These are phyloP conservation scores for Mylabris sibirica DNA, from an alignment of 2,888 invertebrate genomes.

Conservation along the genomic window DNA sequence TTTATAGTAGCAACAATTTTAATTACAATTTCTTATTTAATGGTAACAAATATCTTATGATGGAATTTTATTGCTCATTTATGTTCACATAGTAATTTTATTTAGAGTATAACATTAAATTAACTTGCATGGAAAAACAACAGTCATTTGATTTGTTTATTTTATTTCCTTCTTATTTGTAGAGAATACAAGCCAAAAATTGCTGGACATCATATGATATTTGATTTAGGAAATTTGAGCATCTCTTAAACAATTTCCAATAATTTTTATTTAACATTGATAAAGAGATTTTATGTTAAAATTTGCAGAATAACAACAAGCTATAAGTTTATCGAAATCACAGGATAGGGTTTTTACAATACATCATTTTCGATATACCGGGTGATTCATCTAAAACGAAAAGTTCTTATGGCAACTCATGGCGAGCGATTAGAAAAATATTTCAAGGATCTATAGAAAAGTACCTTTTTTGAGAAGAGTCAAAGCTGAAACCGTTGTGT, in stretches of 20 bases:
- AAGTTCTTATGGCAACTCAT: too few relatives aligned
- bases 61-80: background rate
- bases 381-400: too few relatives aligned
- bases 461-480: too few relatives aligned
- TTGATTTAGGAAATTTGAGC: constrained; percentile 4
- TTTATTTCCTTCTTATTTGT: background rate
- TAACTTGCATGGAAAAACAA: background rate
- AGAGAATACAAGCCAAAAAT: background rate
- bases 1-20: background rate
- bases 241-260: background rate
- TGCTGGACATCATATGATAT: background rate
- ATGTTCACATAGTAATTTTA: background rate
- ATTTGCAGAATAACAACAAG: constrained; percentile 58
- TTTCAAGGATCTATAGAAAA: too few relatives aligned
- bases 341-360: constrained; percentile 51
- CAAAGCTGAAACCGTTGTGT: too few relatives aligned
- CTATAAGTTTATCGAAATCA: constrained; percentile 49
- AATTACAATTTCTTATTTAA: too few relatives aligned
- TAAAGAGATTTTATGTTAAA: constrained; percentile 45
- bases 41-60: background rate
- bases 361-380: background rate
- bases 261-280: constrained; percentile 35
- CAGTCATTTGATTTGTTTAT: background rate
- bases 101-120: background rate
- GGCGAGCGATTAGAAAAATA: too few relatives aligned